Evolutionary conservation across 1,140 invertebrate species (phyloP).

Genomic region (Euwallacea fornicatus): DNA sequence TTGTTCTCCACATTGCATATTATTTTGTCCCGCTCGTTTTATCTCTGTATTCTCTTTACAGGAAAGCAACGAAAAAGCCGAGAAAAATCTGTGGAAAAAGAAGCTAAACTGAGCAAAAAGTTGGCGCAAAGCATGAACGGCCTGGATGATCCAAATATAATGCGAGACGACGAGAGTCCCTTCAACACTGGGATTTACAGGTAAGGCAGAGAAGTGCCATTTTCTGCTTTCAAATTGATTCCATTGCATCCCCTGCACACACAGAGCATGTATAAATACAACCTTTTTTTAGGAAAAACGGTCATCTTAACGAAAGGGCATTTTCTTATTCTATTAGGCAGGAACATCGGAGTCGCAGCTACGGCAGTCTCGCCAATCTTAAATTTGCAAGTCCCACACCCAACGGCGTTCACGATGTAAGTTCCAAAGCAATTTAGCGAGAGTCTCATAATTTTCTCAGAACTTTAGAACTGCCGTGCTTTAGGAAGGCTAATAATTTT

Average conservation of each 20-base stretch:
- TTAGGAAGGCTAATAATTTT: neutral
- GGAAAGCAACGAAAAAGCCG: constrained; percentile 50
- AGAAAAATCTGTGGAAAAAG: constrained; percentile 43
- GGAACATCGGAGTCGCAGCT: constrained; percentile 86
- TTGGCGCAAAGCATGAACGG: constrained; percentile 59
- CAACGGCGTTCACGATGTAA: constrained; percentile 56
- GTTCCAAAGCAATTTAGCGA: constrained; percentile 25
- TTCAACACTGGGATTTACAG: constrained; percentile 83
- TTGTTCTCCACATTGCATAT: neutral
- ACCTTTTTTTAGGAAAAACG: constrained; percentile 67
- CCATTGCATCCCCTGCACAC: constrained; percentile 5
- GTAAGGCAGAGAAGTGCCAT: neutral
- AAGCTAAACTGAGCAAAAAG: constrained; percentile 55
- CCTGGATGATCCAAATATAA: constrained; percentile 60
- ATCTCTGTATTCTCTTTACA: neutral
- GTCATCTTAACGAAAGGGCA: constrained; percentile 89
- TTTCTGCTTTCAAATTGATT: neutral
- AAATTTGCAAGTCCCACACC: constrained; percentile 71
- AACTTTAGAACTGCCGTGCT: neutral
- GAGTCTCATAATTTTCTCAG: neutral
- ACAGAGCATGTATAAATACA: constrained; percentile 2
- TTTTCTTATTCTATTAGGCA: constrained; percentile 93
- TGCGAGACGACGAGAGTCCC: constrained; percentile 66
- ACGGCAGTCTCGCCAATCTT: constrained; percentile 85
- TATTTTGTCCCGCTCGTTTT: neutral